Percentiles rank a stretch among this genome's conserved stretches.
phyloP scores from a whole-genome alignment of 2,888 invertebrate genomes.

The Drosophila macrospina region DNA sequence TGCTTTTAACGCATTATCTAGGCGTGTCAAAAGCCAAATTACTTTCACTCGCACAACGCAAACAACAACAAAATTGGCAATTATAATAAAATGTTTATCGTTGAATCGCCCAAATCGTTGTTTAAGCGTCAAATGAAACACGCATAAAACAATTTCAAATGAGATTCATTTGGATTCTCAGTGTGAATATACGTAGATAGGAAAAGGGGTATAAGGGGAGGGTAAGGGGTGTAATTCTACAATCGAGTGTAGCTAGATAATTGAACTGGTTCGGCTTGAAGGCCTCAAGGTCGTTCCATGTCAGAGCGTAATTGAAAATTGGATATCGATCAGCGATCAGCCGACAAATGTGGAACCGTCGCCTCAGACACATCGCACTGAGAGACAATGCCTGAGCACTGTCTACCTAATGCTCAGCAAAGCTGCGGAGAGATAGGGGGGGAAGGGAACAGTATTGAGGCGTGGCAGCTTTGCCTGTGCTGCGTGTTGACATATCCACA shows the following conservation, averaged over 20 bases:
- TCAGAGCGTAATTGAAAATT: slow-evolving; percentile 63
- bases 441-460: slow-evolving; percentile 9
- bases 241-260: slow-evolving; percentile 43
- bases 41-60: slow-evolving; percentile 64
- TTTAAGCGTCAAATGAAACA: slow-evolving; percentile 45
- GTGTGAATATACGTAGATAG: background rate
- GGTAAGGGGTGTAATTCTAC: slow-evolving; percentile 4
- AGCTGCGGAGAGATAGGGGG: background rate
- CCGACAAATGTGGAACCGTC: slow-evolving; percentile 54
- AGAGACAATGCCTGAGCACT: slow-evolving; percentile 60
- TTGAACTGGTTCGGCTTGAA: slow-evolving; percentile 51
- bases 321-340: slow-evolving; percentile 51
- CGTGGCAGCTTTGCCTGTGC: slow-evolving; percentile 37
- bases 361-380: slow-evolving; percentile 21
- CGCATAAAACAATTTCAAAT: slow-evolving; percentile 49
- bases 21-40: slow-evolving; percentile 60
- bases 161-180: slow-evolving; percentile 1
- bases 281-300: slow-evolving; percentile 73
- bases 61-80: slow-evolving; percentile 37
- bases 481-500: slow-evolving; percentile 56
- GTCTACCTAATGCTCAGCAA: slow-evolving; percentile 25
- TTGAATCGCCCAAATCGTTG: slow-evolving; percentile 39
- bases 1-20: slow-evolving; percentile 25
- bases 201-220: background rate
- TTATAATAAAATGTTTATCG: slow-evolving; percentile 61